Base-by-base conservation (phyloP, 2,113 vertebrate genomes). In the Erythrolamprus reginae region DNA sequence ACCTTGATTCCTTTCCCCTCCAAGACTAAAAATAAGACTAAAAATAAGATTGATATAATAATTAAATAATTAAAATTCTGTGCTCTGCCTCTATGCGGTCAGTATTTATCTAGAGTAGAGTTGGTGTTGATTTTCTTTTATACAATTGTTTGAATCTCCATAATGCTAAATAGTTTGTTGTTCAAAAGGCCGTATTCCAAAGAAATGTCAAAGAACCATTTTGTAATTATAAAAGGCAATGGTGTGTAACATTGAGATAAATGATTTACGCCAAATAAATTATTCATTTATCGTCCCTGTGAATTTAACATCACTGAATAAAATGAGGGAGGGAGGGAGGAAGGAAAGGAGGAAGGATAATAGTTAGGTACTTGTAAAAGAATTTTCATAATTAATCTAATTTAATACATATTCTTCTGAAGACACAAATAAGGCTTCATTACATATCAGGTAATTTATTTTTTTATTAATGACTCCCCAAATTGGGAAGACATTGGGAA, bases 221-320 rank as follows among this genome's bases (percentile, higher is more conserved):
- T 89, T 89, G 51, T 38, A 53, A 82, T 82, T 89, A 89, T 89
- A 89, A 89, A 82, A 82, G 24, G 51, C 33, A 89, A 82, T 28
- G 51, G 24, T 53, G 15, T 82, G 53, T 89, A 55, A 82, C 82
- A 45, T 52, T 24, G 28, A 89, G 50, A 82, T 82, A 82, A 89
- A 55, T 89, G 15, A 82, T 89, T 89, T 89, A 89, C 19, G 13
- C 1, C 19, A 42, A 53, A 55, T 13, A 89, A 89, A 89, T 77
- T 21, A n/a, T 33, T 82, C 13, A 7, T 7, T 89, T 51, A 82
- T 82, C 13, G 3, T 89, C 26, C 24, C 8, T 28, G 4, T 89
- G 70, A 51, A 77, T 82, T 82, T 82, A 38, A 53, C 23, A 89
- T n/a, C 50, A 55, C 10, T 38, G 28, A 70, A 42, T 33, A 89